These are phyloP conservation scores for Tenthredo notha DNA, from an alignment of 2,888 invertebrate species.

Conservation along the genomic window DNA sequence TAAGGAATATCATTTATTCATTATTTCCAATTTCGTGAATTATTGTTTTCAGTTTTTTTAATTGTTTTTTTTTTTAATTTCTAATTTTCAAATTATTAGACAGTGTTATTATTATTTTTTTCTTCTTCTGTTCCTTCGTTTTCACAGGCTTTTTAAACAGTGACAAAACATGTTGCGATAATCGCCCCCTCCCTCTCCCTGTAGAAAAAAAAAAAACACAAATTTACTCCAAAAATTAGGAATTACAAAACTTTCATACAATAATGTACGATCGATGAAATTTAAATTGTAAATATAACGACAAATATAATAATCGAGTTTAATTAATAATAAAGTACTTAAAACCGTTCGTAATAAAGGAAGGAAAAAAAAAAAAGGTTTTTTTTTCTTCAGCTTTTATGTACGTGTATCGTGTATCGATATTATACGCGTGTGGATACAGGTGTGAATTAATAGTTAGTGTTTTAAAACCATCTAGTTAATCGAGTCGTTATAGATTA, in stretches of 20 bases:
- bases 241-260: not conserved
- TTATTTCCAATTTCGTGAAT: no score
- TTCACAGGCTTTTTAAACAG: not conserved
- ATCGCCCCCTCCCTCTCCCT: not conserved
- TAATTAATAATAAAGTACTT: not conserved
- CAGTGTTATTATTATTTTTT: not conserved
- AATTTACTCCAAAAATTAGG: not conserved
- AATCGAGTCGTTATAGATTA: not conserved
- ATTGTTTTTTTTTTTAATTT: not conserved
- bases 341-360: no score
- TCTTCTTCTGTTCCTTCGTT: not conserved
- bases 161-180: not conserved
- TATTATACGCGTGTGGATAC: not conserved
- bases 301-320: not conserved
- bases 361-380: no score
- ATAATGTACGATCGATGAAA: not conserved
- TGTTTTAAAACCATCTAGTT: not conserved
- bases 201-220: no score
- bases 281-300: not conserved
- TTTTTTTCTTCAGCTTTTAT: no score
- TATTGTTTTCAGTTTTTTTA: not conserved
- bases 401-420: not conserved
- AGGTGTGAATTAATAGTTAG: not conserved
- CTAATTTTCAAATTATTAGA: not conserved
- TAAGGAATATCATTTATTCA: not conserved